Evolutionary conservation across 2,888 invertebrate species (phyloP), one percentile per base, ranked within the genome.

Genomic region (Drosophila lutescens): DNA sequence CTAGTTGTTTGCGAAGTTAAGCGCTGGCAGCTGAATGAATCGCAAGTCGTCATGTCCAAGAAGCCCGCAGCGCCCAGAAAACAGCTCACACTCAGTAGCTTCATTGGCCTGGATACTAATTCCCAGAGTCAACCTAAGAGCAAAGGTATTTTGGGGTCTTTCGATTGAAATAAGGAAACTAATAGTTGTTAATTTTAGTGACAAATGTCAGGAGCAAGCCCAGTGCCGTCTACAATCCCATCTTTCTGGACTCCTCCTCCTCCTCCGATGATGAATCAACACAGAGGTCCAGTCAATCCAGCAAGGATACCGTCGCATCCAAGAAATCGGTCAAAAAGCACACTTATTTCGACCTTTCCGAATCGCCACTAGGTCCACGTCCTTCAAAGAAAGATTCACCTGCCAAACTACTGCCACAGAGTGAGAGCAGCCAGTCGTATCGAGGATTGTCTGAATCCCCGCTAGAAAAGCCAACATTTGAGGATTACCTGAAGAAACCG

Each of bases 221-320:
- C 6, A 53, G 55, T 49, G 83, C 80, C 51, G 70, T 76, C 9
- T 80, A 79, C 41, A 91, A 90, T 67, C 90, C 91, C 10, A 90
- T 91, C 17, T 91, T 89, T 69, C 69, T 91, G 32, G 90, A 90
- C 66, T 89, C 90, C 9, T 90, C 90, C 9, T 90, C 90, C 0
- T 90, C 89, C 20, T 86, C 90, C 6, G 90, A 89, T n/a, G 91
- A 90, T 51, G 83, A 76, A 40, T 46, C 47, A 12, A 17, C 23
- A 0, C 51, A 57, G 36, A 71, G 34, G 13, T n/a, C 63, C 62
- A 23, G 56, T 10, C 41, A 47, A 49, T 26, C 43, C 32, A 32
- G 32, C 47, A 47, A 47, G 15, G 32, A 17, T 6, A 44, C 44
- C n/a, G 13, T 4, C 23, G 2, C n/a, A 2, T 30, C 26, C 2